Percentiles rank a stretch among this genome's conserved stretches.
phyloP scores from a whole-genome alignment of 2,113 vertebrate species.

The Paramisgurnus dabryanus region DNA sequence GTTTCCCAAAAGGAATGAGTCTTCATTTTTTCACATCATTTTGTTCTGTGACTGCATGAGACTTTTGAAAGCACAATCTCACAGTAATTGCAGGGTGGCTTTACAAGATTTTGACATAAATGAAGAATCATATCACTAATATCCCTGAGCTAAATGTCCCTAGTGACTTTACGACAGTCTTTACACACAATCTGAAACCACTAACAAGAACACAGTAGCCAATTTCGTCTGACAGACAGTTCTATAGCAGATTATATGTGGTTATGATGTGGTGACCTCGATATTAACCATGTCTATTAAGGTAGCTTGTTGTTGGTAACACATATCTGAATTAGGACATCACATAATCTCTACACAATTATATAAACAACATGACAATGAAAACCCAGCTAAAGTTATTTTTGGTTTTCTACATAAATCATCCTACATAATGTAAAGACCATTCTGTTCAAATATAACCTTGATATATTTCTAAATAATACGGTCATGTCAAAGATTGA shows the following conservation, averaged over 20 bases:
- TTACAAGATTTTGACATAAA: slow-evolving; percentile 23
- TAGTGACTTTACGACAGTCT: not conserved
- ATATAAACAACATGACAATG: no score
- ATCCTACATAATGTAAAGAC: no score
- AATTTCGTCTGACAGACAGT: not conserved
- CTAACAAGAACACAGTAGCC: slow-evolving; percentile 14
- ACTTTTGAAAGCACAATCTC: not conserved
- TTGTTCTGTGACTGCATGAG: not conserved
- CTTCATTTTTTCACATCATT: slow-evolving; percentile 12
- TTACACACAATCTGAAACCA: not conserved
- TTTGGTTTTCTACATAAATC: no score
- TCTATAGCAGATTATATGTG: not conserved
- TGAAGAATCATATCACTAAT: slow-evolving; percentile 24
- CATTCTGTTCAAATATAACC: no score
- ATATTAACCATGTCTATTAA: slow-evolving; percentile 49
- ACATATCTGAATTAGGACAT: not conserved
- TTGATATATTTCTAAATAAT: no score
- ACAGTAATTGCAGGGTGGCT: not conserved
- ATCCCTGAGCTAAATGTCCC: slow-evolving; percentile 36
- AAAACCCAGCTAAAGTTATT: no score
- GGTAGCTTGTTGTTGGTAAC: slow-evolving; percentile 39
- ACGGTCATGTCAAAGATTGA: no score
- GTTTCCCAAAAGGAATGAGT: slow-evolving; percentile 30
- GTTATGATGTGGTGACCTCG: slow-evolving; percentile 5
- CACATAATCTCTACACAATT: not conserved